Evolutionary conservation across 2,888 invertebrate genomes (phyloP).

Genomic region (Lasioglossum calceatum): DNA sequence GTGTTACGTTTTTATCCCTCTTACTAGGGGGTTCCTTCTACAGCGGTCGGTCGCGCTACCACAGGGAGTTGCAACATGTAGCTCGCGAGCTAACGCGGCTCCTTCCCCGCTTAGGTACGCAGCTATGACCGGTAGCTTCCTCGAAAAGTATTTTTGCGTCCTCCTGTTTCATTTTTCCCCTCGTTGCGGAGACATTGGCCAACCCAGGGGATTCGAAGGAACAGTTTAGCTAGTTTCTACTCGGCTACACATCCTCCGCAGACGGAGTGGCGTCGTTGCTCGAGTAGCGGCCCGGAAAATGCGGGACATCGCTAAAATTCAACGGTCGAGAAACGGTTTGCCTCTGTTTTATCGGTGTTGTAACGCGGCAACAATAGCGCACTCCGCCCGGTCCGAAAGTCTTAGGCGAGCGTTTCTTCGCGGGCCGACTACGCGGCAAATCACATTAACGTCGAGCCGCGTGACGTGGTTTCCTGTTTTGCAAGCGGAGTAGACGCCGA

Average conservation of each 20-base stretch:
- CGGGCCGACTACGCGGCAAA: conserved; percentile 65
- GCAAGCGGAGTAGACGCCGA: conserved; percentile 59
- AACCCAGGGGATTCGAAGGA: background rate
- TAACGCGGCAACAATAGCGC: conserved; percentile 31
- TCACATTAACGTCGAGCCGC: conserved; percentile 74
- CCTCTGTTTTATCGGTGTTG: background rate
- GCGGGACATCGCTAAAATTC: conserved; percentile 72
- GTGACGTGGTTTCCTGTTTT: conserved; percentile 76
- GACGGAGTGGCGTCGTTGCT: conserved; percentile 76
- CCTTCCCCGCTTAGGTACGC: too few relatives aligned
- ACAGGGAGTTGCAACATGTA: too few relatives aligned
- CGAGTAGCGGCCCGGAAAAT: conserved; percentile 74
- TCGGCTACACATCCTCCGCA: conserved; percentile 52
- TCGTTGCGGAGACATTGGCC: background rate
- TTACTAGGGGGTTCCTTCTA: too few relatives aligned
- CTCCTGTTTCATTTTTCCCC: background rate
- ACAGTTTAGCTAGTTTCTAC: conserved; percentile 37
- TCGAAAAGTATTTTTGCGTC: background rate
- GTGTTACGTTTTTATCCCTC: too few relatives aligned
- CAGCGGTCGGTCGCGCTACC: too few relatives aligned
- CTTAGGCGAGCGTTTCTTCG: conserved; percentile 16
- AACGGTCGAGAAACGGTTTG: conserved; percentile 36
- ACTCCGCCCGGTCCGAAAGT: background rate
- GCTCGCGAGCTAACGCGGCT: too few relatives aligned
- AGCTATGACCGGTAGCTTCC: background rate